Evolutionary conservation across 2,888 invertebrate species (phyloP), one percentile per base, ranked within the genome.

Genomic region (Drosophila anomalipes): DNA sequence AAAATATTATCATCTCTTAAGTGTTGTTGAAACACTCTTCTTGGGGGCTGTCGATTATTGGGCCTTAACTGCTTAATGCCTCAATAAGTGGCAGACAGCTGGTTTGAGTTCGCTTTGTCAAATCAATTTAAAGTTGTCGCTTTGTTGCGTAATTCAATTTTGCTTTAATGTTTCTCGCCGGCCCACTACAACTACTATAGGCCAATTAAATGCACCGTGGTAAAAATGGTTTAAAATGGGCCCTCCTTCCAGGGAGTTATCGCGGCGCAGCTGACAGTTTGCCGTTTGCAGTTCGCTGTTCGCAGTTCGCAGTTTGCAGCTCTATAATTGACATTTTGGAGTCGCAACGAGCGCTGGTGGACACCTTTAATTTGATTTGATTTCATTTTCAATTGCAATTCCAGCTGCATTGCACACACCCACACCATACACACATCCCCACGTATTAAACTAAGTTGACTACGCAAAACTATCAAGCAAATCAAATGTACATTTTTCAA

Each of bases 401-500:
- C 74, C 71, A 73, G 77, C 90, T 84, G 90, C 82, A 89, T 71
- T 86, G 85, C 90, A 16, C 26, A 16, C 47, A 56, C 57, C 47
- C 59, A 30, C 51, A 41, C 56, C 62, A 47, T 44, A 47, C 54
- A 28, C 59, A 70, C 30, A 35, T 26, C 26, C 53, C 19, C 28
- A 62, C 33, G 61, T 44, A 59, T 54, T 54, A 52, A 76, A 35
- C 56, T 22, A 44, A 61, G 60, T 70, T 72, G 78, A 74, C 71
- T 56, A 75, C 54, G 60, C 62, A 70, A 74, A 77, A 79, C 79
- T 89, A 89, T 87, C 79, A 81, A 89, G 76, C 83, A 86, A 90
- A 90, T 87, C 90, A 90, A 87, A 87, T 86, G 83, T 74, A 79
- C 89, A 90, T 87, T 90, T 90, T 83, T 78, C 89, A 87, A 90